Evolutionary conservation across 2,797 vertebrate species (phyloP), one percentile per base, ranked within the genome.

Genomic region (Bovichtus diacanthus): DNA sequence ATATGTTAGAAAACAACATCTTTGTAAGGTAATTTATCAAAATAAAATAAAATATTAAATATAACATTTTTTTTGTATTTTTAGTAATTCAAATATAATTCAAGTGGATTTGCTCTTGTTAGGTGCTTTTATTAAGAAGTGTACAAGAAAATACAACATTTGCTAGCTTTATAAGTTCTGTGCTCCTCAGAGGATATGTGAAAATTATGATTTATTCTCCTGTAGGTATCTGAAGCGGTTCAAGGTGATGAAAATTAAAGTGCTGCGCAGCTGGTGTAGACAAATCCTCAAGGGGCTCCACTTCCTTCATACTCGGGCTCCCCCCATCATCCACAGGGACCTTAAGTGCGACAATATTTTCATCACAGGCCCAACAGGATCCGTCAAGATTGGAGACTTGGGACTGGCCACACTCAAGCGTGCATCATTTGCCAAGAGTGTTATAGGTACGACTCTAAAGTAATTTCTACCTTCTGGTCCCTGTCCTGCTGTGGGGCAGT

Each of bases 241-340:
- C 92, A 99, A 99, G 89, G 97, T 99, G 93, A 99, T 99, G 98
- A 99, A 99, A 95, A 99, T 99, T 78, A 99, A 99, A 95, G 98
- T 99, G 4, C 90, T 99, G 4, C 95, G 98, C 62, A 99, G 98
- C 91, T 99, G 98, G 98, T 99, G 98, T 88, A 94, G 97, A 86
- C 98, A 99, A 89, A 99, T 99, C 86, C 94, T 99, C 85, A 99
- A 99, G 91, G 98, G 98, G 19, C 96, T 99, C 60, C 98, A 99
- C 67, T 99, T 99, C 86, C 96, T 99, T 13, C 98, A 99, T 82
- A 99, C 98, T 0, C 96, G 98, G 74, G 96, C 97, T 56, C 98
- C 98, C 85, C 98, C 98, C 62, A 99, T 99, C 91, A 99, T 99
- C 91, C 98, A 99, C 56, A 95, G 98, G 65, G 98, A 99, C 92